Conservation (phyloP, 2,797 vertebrate genomes). For the Gymnocypris eckloni region DNA sequence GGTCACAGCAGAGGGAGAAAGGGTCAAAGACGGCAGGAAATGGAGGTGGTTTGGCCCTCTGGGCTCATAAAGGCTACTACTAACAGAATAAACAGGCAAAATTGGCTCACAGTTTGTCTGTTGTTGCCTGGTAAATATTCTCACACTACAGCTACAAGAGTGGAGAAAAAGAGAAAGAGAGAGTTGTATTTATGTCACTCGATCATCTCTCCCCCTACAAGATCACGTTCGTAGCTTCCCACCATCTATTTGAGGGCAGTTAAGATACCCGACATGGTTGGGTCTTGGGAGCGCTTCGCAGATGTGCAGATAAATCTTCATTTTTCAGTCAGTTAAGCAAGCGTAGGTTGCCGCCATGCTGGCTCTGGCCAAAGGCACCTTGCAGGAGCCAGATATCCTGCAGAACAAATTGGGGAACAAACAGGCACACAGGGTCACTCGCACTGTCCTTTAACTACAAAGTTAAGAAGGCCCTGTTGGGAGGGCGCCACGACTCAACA, state of each 20-base stretch:
- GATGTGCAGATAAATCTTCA: constrained; percentile 80
- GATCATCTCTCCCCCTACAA: not conserved
- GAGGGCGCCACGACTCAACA: constrained; percentile 57
- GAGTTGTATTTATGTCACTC: constrained; percentile 11
- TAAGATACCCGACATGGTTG: constrained; percentile 60
- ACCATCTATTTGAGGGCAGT: constrained; percentile 40
- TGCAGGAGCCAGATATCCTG: constrained; percentile 69
- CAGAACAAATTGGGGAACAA: constrained; percentile 82
- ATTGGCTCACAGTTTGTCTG: not conserved
- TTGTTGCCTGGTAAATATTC: not conserved
- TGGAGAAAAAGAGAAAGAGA: not conserved
- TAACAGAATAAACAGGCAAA: constrained; percentile 65
- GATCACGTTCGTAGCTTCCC: constrained; percentile 8
- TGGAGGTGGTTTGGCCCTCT: constrained; percentile 73
- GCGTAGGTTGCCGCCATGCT: constrained; percentile 53
- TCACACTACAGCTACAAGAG: not conserved
- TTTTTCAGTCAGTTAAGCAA: constrained; percentile 72
- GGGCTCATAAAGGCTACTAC: constrained; percentile 59
- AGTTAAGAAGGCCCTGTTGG: constrained; percentile 64
- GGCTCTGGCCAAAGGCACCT: constrained; percentile 70
- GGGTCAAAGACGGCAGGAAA: constrained; percentile 73
- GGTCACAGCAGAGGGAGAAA: constrained; percentile 65
- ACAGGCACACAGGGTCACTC: constrained; percentile 76
- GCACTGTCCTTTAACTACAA: constrained; percentile 69
- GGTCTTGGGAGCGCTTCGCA: constrained; percentile 60